These are phyloP conservation scores for Chamaetylas fuelleborni DNA, from an alignment of 2,113 vertebrate species.

Conservation along the genomic window DNA sequence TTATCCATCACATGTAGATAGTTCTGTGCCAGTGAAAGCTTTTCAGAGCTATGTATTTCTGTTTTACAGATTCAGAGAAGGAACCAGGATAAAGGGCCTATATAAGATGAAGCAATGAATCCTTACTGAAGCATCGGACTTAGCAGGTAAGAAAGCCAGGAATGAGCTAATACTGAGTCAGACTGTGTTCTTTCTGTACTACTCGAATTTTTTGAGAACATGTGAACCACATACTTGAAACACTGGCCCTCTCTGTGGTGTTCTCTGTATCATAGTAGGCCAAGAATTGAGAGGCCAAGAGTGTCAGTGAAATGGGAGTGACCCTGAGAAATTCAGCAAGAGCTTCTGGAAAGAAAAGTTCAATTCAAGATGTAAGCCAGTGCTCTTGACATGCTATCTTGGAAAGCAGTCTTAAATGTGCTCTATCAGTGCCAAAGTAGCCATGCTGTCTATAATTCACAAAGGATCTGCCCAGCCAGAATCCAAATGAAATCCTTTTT, in stretches of 20 bases:
- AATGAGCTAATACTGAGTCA: background rate
- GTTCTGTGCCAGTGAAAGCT: background rate
- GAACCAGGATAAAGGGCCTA: background rate
- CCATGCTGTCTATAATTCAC: background rate
- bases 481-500: background rate
- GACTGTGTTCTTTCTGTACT: background rate
- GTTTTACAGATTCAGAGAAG: conserved; percentile 37
- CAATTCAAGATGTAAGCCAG: background rate
- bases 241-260: background rate
- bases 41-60: conserved; percentile 32
- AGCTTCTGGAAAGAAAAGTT: background rate
- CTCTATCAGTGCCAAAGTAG: background rate
- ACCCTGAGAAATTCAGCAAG: background rate
- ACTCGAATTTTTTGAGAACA: background rate
- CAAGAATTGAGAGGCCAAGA: background rate
- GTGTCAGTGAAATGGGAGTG: background rate
- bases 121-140: background rate
- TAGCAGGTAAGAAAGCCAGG: conserved; percentile 38
- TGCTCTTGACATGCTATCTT: background rate
- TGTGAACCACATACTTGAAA: background rate
- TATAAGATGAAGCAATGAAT: background rate
- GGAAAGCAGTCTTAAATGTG: background rate
- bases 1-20: background rate
- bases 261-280: background rate
- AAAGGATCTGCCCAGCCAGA: background rate